Conservation (phyloP, 2,888 invertebrate genomes). For the Archips xylosteana region DNA sequence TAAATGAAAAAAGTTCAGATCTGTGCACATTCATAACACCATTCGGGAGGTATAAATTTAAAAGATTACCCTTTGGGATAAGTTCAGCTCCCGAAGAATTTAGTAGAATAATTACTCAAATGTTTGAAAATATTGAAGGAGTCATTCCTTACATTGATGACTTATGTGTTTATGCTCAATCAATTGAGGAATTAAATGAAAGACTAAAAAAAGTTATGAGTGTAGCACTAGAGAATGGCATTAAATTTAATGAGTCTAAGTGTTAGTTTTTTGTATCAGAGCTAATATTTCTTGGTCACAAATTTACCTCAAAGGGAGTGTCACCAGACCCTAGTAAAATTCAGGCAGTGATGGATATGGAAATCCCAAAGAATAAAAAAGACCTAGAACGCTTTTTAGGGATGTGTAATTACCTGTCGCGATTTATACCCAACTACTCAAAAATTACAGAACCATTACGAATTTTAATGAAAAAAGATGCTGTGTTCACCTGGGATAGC, state of each 20-base stretch:
- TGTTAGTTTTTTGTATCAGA: slow-evolving; percentile 27
- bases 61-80: slow-evolving; percentile 36
- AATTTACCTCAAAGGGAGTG: slow-evolving; percentile 34
- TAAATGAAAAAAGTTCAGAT: slow-evolving; percentile 32
- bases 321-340: slow-evolving; percentile 24
- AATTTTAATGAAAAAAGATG: slow-evolving; percentile 34
- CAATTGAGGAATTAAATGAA: slow-evolving; percentile 17
- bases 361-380: slow-evolving; percentile 28
- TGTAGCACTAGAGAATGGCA: slow-evolving; percentile 16
- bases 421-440: slow-evolving; percentile 42
- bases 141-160: slow-evolving; percentile 27
- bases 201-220: slow-evolving; percentile 22
- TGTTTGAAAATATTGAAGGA: slow-evolving; percentile 39
- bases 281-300: slow-evolving; percentile 36
- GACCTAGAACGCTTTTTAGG: slow-evolving; percentile 41
- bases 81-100: slow-evolving; percentile 36
- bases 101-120: slow-evolving; percentile 33
- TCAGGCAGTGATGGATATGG: slow-evolving; percentile 41
- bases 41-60: slow-evolving; percentile 42
- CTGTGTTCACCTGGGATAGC: slow-evolving; percentile 36
- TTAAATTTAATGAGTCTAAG: slow-evolving; percentile 36
- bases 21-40: slow-evolving; percentile 44
- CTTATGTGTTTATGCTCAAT: slow-evolving; percentile 22
- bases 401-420: slow-evolving; percentile 42
- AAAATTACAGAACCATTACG: slow-evolving; percentile 29